Evolutionary conservation across 2,888 invertebrate genomes (phyloP).

Genomic region (Eucriotettix oculatus): DNA sequence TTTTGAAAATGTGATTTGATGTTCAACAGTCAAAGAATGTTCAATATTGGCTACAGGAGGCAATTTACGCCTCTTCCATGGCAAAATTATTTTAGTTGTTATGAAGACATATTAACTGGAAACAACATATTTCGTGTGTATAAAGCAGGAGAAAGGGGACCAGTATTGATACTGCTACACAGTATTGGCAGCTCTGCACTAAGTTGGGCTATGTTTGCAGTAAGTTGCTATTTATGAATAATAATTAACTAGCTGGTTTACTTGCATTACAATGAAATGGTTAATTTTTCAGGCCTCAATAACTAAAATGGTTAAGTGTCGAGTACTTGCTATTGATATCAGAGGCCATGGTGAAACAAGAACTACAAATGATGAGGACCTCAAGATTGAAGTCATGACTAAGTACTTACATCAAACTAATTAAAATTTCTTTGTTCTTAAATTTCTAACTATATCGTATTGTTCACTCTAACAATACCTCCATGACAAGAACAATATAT

Average conservation of each 20-base stretch:
- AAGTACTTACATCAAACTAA: constrained; percentile 34
- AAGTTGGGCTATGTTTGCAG: constrained; percentile 84
- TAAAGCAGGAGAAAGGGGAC: constrained; percentile 43
- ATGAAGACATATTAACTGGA: constrained; percentile 46
- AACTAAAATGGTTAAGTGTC: constrained; percentile 65
- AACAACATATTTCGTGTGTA: constrained; percentile 49
- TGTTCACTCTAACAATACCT: too few relatives aligned
- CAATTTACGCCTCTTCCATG: too few relatives aligned
- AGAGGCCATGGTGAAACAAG: constrained; percentile 85
- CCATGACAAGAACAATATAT: too few relatives aligned
- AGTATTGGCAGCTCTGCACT: constrained; percentile 95
- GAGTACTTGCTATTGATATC: constrained; percentile 79
- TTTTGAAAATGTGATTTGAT: too few relatives aligned
- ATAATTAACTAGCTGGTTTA: too few relatives aligned
- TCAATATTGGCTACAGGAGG: too few relatives aligned
- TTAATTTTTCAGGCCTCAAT: constrained; percentile 61
- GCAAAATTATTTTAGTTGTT: constrained; percentile 60
- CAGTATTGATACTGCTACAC: constrained; percentile 75
- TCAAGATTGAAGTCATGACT: constrained; percentile 66
- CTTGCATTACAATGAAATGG: too few relatives aligned
- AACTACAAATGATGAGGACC: constrained; percentile 61
- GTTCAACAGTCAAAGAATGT: too few relatives aligned
- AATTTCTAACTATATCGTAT: too few relatives aligned
- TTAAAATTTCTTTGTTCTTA: neutral
- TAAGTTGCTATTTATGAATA: too few relatives aligned